These are phyloP conservation scores for Tetheella fluctuosa DNA, from an alignment of 2,888 invertebrate genomes.

Conservation along the genomic window DNA sequence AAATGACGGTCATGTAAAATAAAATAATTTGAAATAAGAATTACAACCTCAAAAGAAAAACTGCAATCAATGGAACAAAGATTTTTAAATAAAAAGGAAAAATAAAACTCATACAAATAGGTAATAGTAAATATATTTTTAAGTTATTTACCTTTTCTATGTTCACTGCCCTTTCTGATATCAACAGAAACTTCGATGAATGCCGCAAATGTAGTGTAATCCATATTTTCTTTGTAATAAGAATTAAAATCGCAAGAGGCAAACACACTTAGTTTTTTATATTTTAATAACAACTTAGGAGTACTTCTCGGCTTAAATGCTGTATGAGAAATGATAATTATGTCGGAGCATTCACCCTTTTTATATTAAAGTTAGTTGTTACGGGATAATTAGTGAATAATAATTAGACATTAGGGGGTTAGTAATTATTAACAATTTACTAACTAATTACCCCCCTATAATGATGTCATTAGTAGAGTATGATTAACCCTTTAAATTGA, in stretches of 20 bases:
- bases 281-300: background rate
- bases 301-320: background rate
- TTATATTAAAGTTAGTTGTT: background rate
- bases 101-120: background rate
- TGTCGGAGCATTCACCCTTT: background rate
- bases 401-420: background rate
- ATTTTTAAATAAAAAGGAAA: too few relatives aligned
- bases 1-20: background rate
- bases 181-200: slow-evolving; percentile 8
- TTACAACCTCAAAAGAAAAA: too few relatives aligned
- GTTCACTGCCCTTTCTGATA: slow-evolving; percentile 1
- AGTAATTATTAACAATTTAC: background rate
- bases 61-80: too few relatives aligned
- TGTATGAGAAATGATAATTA: background rate
- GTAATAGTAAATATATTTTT: too few relatives aligned
- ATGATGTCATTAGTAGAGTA: too few relatives aligned
- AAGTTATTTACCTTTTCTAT: background rate
- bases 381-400: background rate
- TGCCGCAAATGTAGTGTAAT: background rate
- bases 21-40: too few relatives aligned
- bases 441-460: background rate
- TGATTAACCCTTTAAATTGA: background rate
- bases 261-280: background rate
- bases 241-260: background rate
- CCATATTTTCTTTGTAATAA: background rate